Evolutionary conservation across 2,888 invertebrate species (phyloP).

Genomic region (Caenorhabditis sp.): DNA sequence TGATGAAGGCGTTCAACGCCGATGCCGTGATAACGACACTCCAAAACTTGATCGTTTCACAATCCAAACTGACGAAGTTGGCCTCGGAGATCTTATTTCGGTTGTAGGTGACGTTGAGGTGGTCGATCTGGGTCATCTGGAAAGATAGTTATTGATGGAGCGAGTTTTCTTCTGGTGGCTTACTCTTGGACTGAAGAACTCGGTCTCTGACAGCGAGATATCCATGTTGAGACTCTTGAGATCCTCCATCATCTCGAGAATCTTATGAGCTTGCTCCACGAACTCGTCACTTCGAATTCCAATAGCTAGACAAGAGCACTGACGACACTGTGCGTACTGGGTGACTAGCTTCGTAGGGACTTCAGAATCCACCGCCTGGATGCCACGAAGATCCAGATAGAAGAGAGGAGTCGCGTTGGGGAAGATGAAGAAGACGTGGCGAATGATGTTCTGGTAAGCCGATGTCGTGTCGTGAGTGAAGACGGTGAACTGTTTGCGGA

Average conservation of each 20-base stretch:
- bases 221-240: constrained; percentile 26
- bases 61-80: constrained; percentile 26
- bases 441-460: constrained; percentile 14
- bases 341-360: not conserved
- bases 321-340: not conserved
- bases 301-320: constrained; percentile 6
- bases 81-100: constrained; percentile 13
- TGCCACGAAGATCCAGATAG: constrained; percentile 42
- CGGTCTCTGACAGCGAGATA: not conserved
- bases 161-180: not conserved
- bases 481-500: constrained; percentile 20
- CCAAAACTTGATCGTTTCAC: constrained; percentile 47
- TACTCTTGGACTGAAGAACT: constrained; percentile 37
- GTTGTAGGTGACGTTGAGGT: constrained; percentile 20
- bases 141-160: not conserved
- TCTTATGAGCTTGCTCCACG: constrained; percentile 28
- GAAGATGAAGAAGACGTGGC: constrained; percentile 32
- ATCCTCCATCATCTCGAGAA: constrained; percentile 36
- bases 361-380: not conserved
- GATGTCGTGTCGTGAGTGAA: not conserved
- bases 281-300: constrained; percentile 21
- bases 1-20: constrained; percentile 27
- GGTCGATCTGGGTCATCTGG: constrained; percentile 32
- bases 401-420: constrained; percentile 34
- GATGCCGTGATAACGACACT: not conserved